Evolutionary conservation across 2,797 vertebrate species (phyloP).

Genomic region (Notamacropus eugenii): DNA sequence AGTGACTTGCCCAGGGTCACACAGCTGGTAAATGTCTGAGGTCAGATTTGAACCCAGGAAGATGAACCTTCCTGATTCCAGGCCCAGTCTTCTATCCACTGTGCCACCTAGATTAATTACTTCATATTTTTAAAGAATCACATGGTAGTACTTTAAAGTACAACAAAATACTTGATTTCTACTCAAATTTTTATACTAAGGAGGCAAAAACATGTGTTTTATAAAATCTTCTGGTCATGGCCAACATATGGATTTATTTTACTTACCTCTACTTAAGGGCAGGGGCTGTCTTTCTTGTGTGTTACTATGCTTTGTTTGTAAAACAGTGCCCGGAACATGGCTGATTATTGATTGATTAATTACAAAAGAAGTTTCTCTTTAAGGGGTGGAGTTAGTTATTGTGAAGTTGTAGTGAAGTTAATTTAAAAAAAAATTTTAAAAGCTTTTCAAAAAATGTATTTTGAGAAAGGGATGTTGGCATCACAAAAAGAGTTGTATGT

Average conservation of each 20-base stretch:
- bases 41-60: background rate
- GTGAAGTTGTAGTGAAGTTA: background rate
- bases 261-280: background rate
- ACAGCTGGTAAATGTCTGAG: background rate
- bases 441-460: background rate
- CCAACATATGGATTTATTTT: background rate
- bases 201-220: background rate
- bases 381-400: background rate
- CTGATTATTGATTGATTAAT: background rate
- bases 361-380: background rate
- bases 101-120: background rate
- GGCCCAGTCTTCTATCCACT: background rate
- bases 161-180: background rate
- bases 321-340: background rate
- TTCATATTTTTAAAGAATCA: background rate
- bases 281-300: background rate
- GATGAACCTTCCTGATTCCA: background rate
- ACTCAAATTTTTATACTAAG: background rate
- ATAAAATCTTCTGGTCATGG: background rate
- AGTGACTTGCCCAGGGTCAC: background rate
- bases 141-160: background rate
- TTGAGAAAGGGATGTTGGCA: background rate
- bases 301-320: background rate
- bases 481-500: background rate
- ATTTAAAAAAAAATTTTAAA: background rate